Evolutionary conservation across 2,888 invertebrate genomes (phyloP).

Genomic region (Leucoptera coffeella): DNA sequence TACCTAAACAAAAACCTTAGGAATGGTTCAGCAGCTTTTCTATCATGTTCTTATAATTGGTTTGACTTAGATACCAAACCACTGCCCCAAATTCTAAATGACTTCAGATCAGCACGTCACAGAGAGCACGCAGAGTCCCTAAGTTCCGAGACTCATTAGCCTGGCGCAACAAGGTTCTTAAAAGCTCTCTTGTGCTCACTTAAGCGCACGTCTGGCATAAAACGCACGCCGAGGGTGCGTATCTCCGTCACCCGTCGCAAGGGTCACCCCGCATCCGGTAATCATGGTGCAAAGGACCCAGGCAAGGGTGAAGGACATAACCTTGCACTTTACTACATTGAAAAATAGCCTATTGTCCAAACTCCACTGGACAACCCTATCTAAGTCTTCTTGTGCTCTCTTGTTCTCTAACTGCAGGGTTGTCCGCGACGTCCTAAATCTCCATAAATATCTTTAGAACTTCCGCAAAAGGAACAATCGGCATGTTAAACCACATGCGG

Average conservation of each 20-base stretch:
- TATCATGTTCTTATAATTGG: too few species aligned
- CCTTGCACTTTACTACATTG: not conserved
- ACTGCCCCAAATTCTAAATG: conserved; percentile 5
- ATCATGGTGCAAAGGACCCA: not conserved
- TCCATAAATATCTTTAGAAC: conserved; percentile 1
- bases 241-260: not conserved
- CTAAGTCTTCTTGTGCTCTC: conserved; percentile 1
- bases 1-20: too few species aligned
- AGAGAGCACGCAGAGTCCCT: conserved; percentile 2
- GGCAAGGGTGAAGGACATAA: not conserved
- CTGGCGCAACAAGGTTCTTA: conserved; percentile 3
- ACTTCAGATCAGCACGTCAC: conserved; percentile 5
- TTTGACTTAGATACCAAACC: conserved; percentile 6
- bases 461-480: conserved; percentile 2
- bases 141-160: conserved; percentile 3
- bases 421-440: not conserved
- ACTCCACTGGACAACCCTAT: conserved; percentile 1
- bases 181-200: conserved; percentile 5
- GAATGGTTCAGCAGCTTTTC: too few species aligned
- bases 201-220: conserved; percentile 3
- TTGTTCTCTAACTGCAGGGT: not conserved
- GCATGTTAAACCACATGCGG: too few species aligned
- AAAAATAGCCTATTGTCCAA: not conserved
- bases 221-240: not conserved
- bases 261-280: not conserved